Conservation (phyloP, 2,888 invertebrate genomes). For the Choreutis nemorana region DNA sequence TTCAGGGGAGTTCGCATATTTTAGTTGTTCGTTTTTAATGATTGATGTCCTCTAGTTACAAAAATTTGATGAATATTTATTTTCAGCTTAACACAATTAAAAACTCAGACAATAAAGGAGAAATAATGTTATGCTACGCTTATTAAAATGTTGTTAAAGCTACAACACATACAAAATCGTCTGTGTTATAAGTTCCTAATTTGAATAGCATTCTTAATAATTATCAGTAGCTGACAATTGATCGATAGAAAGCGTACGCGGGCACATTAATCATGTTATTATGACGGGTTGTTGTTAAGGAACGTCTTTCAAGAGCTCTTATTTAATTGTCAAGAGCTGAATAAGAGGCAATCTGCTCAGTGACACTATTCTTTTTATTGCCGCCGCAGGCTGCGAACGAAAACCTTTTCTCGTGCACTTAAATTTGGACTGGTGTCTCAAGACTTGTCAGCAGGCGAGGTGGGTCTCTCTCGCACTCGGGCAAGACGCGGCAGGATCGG, state of each 20-base stretch:
- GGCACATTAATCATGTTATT: slow-evolving; percentile 53
- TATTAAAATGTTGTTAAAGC: too few species aligned
- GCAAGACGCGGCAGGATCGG: slow-evolving; percentile 19
- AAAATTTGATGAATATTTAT: too few species aligned
- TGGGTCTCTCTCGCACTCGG: slow-evolving; percentile 39
- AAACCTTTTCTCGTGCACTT: slow-evolving; percentile 53
- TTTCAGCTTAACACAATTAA: background rate
- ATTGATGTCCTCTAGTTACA: slow-evolving; percentile 22
- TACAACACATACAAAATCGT: too few species aligned
- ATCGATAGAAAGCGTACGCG: slow-evolving; percentile 46
- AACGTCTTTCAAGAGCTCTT: slow-evolving; percentile 51
- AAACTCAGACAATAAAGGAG: too few species aligned
- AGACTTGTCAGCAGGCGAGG: slow-evolving; percentile 37
- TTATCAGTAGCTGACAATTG: slow-evolving; percentile 59
- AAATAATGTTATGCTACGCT: too few species aligned
- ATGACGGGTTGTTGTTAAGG: slow-evolving; percentile 46
- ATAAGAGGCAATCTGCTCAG: slow-evolving; percentile 60
- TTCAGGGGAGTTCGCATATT: slow-evolving; percentile 47
- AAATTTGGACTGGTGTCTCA: slow-evolving; percentile 50
- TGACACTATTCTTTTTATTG: slow-evolving; percentile 59
- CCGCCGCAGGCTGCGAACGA: slow-evolving; percentile 49
- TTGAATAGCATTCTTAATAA: slow-evolving; percentile 41
- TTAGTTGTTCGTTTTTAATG: slow-evolving; percentile 28
- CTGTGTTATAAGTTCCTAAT: too few species aligned
- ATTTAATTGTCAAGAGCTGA: slow-evolving; percentile 63